phyloP scores from a whole-genome alignment of 2,888 invertebrate species.

The Zygogramma bicolorata region DNA sequence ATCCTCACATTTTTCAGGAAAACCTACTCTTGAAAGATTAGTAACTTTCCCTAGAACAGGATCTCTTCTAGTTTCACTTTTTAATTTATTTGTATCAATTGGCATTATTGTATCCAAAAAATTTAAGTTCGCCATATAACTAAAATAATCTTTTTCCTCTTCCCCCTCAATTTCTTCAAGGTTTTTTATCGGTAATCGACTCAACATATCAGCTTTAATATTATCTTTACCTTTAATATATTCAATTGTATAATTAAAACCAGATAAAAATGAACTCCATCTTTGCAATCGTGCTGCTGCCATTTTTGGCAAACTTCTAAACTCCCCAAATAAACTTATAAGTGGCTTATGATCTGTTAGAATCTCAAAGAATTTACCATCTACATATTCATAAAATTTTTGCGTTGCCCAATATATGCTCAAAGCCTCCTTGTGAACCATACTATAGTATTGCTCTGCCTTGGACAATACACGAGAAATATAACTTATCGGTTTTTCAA shows the following conservation, averaged over 20 bases:
- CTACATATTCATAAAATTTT: too few relatives aligned
- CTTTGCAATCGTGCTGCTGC: slow-evolving; percentile 30
- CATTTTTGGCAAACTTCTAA: slow-evolving; percentile 43
- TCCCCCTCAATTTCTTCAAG: too few relatives aligned
- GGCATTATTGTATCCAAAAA: neutral
- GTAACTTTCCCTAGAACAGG: neutral
- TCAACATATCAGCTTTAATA: too few relatives aligned
- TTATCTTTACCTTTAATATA: too few relatives aligned
- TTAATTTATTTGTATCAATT: neutral
- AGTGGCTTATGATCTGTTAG: neutral
- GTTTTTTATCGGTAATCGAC: too few relatives aligned
- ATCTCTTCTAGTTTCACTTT: too few relatives aligned
- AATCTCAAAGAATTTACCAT: too few relatives aligned
- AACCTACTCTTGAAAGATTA: neutral
- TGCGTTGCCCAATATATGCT: too few relatives aligned
- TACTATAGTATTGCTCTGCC: too few relatives aligned
- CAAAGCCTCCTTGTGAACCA: too few relatives aligned
- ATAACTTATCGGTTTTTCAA: too few relatives aligned
- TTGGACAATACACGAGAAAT: too few relatives aligned
- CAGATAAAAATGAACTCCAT: neutral
- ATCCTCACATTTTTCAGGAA: neutral
- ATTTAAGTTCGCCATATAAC: slow-evolving; percentile 17
- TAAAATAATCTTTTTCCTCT: neutral
- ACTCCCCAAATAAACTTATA: neutral
- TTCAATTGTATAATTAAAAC: neutral